phyloP scores from a whole-genome alignment of 2,797 vertebrate species.

The Arnoldichthys spilopterus region DNA sequence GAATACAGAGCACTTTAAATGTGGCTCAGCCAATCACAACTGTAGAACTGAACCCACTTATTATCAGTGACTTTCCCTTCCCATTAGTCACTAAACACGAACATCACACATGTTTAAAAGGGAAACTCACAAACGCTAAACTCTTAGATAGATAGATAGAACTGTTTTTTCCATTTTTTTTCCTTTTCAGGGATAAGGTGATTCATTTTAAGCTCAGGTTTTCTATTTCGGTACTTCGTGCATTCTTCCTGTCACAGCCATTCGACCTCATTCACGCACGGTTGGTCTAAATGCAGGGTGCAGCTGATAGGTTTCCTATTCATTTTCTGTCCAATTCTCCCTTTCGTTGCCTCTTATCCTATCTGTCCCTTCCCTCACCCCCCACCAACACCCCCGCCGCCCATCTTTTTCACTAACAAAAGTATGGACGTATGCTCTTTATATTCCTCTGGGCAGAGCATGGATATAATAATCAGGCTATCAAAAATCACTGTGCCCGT shows the following conservation, averaged over 20 bases:
- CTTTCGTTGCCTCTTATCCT: slow-evolving; percentile 10
- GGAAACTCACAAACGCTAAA: neutral
- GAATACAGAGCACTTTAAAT: neutral
- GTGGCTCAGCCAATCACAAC: neutral
- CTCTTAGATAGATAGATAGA: too few relatives aligned
- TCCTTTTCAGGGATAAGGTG: neutral
- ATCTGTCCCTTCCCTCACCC: neutral
- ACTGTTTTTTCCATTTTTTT: neutral
- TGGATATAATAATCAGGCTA: slow-evolving; percentile 33
- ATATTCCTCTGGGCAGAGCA: slow-evolving; percentile 29
- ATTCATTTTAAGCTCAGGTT: slow-evolving; percentile 6
- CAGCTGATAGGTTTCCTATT: slow-evolving; percentile 16
- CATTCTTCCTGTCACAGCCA: neutral
- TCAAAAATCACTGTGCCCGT: slow-evolving; percentile 26
- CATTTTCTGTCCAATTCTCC: neutral
- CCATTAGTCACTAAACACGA: slow-evolving; percentile 4
- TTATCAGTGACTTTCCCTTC: neutral
- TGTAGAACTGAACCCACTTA: neutral
- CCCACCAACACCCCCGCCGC: neutral
- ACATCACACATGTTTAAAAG: neutral
- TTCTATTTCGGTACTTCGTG: neutral
- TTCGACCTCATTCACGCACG: slow-evolving; percentile 3
- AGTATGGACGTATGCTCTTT: slow-evolving; percentile 17
- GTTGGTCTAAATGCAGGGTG: neutral
- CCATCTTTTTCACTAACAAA: slow-evolving; percentile 4